Base-by-base conservation (phyloP, 2,888 invertebrate species). In the Clivina fossor region DNA sequence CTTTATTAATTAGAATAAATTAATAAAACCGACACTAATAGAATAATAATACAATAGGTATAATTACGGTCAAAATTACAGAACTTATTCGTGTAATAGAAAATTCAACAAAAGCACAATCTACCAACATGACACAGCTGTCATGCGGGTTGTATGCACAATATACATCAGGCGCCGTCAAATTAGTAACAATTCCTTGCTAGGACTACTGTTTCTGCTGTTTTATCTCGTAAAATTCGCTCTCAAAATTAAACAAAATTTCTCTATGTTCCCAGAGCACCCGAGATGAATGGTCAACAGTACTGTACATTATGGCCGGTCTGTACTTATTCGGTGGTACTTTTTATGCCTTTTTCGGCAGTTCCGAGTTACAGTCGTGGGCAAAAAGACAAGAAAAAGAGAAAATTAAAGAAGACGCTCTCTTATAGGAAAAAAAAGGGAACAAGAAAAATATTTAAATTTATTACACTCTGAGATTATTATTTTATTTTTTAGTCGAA, bases 361-460 rank as follows among this genome's bases (percentile, higher is more conserved):
- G 71, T 53, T 74, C 73, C 0, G 70, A 72, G 37, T 61, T 72
- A 1, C 74, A 74, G 33, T 54, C 66, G 0, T 78, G 78, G 78
- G 74, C 69, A 37, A 63, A 66, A 50, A 58, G 22, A 40, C 26
- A 30, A 2, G 40, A 50, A 13, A 37, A 57, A 16, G 51, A 57
- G 4, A 46, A 46, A 28, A 18, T 9, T 5, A 54, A 56, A 28
- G 44, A 56, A 33, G 49, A 56, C 33, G 47, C 55, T 28, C 55
- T 55, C 16, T 47, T 55, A 47, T 55, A 55, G 44, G 37, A n/a
- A n/a, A n/a, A n/a, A n/a, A n/a, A n/a, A n/a, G n/a, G n/a, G 40
- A 40, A 19, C 5, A 13, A 19, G 15, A 37, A 4, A 30, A 30
- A 4, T 2, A 11, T 30, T 30, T 30, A 3, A 4, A 2, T 4